phyloP scores from a whole-genome alignment of 2,113 vertebrate species.

The Redunca redunca region DNA sequence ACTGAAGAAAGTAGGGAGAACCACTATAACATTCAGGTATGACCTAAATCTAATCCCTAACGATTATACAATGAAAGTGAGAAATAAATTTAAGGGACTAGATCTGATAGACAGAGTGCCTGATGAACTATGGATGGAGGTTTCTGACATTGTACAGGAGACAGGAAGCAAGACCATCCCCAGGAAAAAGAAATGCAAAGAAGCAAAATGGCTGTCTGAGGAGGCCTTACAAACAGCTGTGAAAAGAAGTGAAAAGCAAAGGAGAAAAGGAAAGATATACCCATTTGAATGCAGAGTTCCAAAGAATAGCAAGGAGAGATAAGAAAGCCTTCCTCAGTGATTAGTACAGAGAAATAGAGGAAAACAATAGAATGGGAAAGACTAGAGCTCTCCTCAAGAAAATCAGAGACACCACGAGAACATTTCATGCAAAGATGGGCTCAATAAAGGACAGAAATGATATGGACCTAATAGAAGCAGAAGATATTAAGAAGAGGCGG shows the following conservation, averaged over 20 bases:
- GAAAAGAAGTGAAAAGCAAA: background rate
- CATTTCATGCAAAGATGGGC: background rate
- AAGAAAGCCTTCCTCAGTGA: background rate
- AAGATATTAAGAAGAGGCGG: background rate
- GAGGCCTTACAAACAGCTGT: background rate
- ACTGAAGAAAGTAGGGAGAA: background rate
- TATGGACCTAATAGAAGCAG: background rate
- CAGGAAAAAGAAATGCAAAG: background rate
- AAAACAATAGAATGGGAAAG: background rate
- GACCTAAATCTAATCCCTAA: background rate
- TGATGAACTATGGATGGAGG: background rate
- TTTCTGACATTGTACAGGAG: background rate
- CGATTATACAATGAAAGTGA: accelerated
- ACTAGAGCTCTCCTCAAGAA: background rate
- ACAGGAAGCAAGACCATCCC: background rate
- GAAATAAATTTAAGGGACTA: background rate
- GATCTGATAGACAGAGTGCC: background rate
- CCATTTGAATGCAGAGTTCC: background rate
- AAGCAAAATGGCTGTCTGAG: background rate
- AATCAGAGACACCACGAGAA: background rate
- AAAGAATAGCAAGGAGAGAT: background rate
- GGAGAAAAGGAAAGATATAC: background rate
- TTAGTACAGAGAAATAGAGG: background rate
- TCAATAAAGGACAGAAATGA: background rate
- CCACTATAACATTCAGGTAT: background rate